phyloP scores from a whole-genome alignment of 1,140 invertebrate species.

The Calliopsis andreniformis region DNA sequence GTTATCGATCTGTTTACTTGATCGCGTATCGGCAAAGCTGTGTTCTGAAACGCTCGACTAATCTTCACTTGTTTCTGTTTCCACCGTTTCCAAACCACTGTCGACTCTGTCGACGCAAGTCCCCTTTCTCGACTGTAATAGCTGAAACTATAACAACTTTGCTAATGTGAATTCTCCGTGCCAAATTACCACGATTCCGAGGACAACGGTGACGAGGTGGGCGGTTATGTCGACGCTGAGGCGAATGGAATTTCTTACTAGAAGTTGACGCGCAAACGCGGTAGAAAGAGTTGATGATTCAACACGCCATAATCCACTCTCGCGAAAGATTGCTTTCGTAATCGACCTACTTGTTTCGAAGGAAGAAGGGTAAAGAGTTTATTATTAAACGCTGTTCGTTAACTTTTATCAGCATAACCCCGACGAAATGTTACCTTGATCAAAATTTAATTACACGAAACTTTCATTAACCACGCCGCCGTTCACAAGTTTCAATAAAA shows the following conservation, averaged over 20 bases:
- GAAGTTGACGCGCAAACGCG: neutral
- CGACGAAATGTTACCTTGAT: neutral
- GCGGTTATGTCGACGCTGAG: constrained; percentile 1
- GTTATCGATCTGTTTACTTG: constrained; percentile 55
- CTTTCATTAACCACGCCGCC: constrained; percentile 2
- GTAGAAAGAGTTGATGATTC: constrained; percentile 35
- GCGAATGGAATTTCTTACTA: constrained; percentile 36
- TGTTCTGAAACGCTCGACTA: constrained; percentile 24
- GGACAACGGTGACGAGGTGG: constrained; percentile 7
- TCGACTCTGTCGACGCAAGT: neutral
- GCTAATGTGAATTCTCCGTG: constrained; percentile 53
- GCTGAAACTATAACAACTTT: constrained; percentile 38
- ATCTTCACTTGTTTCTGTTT: constrained; percentile 44
- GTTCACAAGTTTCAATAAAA: neutral
- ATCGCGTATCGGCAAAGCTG: constrained; percentile 27
- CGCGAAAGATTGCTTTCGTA: neutral
- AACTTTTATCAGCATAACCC: neutral
- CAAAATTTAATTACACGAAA: neutral
- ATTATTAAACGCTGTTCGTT: neutral
- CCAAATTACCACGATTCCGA: constrained; percentile 51
- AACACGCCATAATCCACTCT: neutral
- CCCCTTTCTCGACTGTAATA: constrained; percentile 28
- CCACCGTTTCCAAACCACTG: neutral
- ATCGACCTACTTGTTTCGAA: neutral
- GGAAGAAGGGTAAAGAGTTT: neutral